Base-by-base conservation (phyloP, 2,888 invertebrate species). In the Megaustenia siamemsis region DNA sequence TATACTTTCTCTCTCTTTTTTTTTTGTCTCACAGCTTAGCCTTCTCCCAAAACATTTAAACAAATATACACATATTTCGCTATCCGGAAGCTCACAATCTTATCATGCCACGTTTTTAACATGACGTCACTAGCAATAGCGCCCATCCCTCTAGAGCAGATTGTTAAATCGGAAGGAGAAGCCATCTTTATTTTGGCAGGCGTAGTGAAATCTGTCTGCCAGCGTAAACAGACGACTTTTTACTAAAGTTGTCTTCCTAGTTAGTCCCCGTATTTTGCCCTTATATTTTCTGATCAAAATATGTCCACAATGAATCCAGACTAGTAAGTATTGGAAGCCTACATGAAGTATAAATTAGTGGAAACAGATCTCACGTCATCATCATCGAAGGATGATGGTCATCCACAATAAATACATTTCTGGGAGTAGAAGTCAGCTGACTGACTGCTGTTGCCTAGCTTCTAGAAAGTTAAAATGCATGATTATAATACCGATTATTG, bases 231-330 rank as follows among this genome's bases (percentile, higher is more conserved):
- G 53, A 40, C 49, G 18, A 35, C 40, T 21, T 10, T n/a, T 53
- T n/a, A n/a, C 28, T 66, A 45, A 68, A 75, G 8, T 38, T 85
- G 76, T 56, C 35, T 76, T 66, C 49, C 60, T 12, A 56, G 18
- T 76, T 63, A 15, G 8, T 21, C 40, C n/a, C 10, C 53, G 32
- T 73, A 68, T 35, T 69, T 53, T 15, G 35, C 38, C 35, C 24
- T 38, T 15, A 12, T 32, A 40, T 35, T 85, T 56, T 75, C 32
- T 60, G 43, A 81, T 56, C 80, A 85, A 76, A 84, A 45, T 53
- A 85, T 85, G 85, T 85, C 85, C 71, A 85, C 85, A 56, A 85
- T 85, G 85, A 85, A 85, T 56, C 85, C 85, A 75, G 85, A 85
- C 35, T 85, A 85, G 85, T 85, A 76, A 85, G 85, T 85, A 66